phyloP scores from a whole-genome alignment of 2,113 vertebrate species.

The Gulo gulo region DNA sequence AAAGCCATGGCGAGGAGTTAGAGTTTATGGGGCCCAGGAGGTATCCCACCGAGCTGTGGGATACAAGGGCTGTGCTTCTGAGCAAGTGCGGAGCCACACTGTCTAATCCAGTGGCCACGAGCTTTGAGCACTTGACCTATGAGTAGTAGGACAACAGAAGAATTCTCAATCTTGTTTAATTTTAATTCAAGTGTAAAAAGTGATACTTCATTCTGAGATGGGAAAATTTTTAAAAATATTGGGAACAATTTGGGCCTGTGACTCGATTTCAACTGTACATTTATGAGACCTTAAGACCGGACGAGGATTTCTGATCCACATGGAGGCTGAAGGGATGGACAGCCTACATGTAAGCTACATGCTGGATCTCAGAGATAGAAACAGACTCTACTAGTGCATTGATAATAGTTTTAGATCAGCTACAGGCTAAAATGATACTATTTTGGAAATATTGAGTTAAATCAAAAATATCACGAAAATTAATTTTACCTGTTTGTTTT shows the following conservation, averaged over 20 bases:
- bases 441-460: background rate
- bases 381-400: rapidly evolving
- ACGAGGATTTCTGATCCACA: background rate
- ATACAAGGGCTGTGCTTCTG: background rate
- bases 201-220: background rate
- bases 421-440: too few relatives aligned
- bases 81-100: background rate
- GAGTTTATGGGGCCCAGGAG: background rate
- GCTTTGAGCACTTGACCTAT: background rate
- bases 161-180: background rate
- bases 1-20: background rate
- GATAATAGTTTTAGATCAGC: background rate
- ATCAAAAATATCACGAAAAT: background rate
- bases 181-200: background rate
- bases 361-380: background rate
- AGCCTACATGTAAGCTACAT: background rate
- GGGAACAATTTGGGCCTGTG: background rate
- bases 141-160: background rate
- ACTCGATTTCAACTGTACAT: background rate
- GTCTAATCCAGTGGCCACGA: background rate
- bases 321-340: background rate
- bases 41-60: background rate
- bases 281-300: background rate
- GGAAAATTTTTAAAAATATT: background rate
- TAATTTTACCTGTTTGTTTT: background rate